phyloP scores from a whole-genome alignment of 92 coral and sea anemone species.

The Nematostella vectensis region DNA sequence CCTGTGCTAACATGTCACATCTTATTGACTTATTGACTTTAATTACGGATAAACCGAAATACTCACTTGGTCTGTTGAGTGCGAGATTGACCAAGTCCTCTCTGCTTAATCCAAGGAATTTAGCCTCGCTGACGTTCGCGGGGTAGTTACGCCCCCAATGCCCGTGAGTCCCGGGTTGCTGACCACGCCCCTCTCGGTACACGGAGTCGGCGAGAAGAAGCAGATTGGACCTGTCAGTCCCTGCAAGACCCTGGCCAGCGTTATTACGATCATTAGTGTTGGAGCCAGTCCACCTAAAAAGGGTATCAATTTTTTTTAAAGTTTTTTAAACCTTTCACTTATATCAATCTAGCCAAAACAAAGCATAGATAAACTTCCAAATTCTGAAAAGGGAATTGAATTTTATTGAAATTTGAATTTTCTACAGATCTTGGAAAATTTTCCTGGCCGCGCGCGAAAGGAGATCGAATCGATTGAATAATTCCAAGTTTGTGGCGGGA shows the following conservation, averaged over 20 bases:
- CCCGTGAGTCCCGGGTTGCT: not conserved
- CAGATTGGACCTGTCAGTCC: conserved; percentile 27
- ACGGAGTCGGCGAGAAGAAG: conserved; percentile 18
- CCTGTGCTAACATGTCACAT: too few species aligned
- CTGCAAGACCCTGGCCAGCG: conserved; percentile 26
- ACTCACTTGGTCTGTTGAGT: conserved; percentile 7
- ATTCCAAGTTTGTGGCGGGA: too few species aligned
- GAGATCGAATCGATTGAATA: not conserved
- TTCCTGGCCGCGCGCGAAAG: too few species aligned
- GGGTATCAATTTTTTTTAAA: too few species aligned
- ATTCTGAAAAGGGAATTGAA: too few species aligned
- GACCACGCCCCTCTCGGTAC: conserved; percentile 6
- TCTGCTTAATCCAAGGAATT: conserved; percentile 9
- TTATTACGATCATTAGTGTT: conserved; percentile 25
- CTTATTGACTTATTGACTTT: too few species aligned
- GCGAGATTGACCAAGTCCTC: conserved; percentile 9
- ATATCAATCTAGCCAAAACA: too few species aligned
- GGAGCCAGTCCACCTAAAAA: conserved; percentile 39
- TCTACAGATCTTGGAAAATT: too few species aligned
- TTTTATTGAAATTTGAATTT: too few species aligned
- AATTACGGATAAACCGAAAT: too few species aligned
- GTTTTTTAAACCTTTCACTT: too few species aligned
- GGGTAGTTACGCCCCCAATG: conserved; percentile 28
- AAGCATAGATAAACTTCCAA: too few species aligned
- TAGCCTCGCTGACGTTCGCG: conserved; percentile 3